Conservation (phyloP, 1,140 invertebrate genomes). For the Leptestheria dahalacensis region DNA sequence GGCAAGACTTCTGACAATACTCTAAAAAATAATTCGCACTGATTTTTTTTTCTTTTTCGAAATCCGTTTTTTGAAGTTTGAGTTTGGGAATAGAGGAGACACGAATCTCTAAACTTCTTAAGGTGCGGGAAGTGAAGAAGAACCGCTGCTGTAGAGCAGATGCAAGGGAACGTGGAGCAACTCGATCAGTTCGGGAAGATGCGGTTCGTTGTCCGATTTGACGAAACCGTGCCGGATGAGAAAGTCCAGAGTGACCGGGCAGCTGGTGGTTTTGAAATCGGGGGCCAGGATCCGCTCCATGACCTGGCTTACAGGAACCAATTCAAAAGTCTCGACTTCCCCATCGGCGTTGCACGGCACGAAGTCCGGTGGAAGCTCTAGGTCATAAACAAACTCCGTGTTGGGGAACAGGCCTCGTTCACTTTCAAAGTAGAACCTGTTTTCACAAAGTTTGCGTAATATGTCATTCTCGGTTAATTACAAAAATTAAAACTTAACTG, state of each 20-base stretch:
- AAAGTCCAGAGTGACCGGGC: conserved; percentile 78
- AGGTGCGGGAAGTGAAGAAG: not conserved
- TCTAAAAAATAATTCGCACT: not conserved
- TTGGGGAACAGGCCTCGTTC: conserved; percentile 83
- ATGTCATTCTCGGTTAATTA: too few relatives aligned
- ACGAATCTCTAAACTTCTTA: not conserved
- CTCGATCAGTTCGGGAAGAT: conserved; percentile 67
- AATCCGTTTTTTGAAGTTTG: not conserved
- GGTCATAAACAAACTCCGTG: conserved; percentile 86
- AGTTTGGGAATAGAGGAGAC: not conserved
- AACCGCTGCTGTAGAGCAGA: conserved; percentile 36
- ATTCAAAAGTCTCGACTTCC: conserved; percentile 78
- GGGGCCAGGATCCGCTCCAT: conserved; percentile 59
- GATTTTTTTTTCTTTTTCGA: not conserved
- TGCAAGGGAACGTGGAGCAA: conserved; percentile 72
- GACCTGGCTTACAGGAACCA: conserved; percentile 45
- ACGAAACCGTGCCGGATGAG: conserved; percentile 77
- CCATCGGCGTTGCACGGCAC: conserved; percentile 77
- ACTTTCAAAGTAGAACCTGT: conserved; percentile 76
- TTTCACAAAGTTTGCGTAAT: too few relatives aligned
- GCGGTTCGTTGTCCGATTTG: conserved; percentile 50
- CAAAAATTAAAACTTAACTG: too few relatives aligned
- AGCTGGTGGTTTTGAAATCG: conserved; percentile 84
- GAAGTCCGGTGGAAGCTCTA: conserved; percentile 79
- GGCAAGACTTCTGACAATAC: not conserved